Evolutionary conservation across 2,113 vertebrate species (phyloP).

Genomic region (Alethe diademata): DNA sequence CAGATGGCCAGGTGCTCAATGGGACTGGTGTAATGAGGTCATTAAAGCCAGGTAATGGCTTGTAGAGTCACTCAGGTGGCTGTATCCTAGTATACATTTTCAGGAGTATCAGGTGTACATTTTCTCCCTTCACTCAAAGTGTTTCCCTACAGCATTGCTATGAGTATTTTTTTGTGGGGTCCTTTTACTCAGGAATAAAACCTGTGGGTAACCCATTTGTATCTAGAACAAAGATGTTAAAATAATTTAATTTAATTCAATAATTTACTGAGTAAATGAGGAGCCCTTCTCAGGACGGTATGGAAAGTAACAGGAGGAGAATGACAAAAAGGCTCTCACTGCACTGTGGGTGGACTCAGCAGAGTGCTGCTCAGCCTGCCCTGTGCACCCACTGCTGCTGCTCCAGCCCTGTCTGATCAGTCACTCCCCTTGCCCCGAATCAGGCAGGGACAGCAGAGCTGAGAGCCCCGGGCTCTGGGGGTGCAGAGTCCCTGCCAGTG

Average conservation of each 20-base stretch:
- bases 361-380: neutral
- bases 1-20: neutral
- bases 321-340: rapidly evolving
- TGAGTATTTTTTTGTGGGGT: neutral
- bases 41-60: constrained; percentile 89
- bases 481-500: neutral
- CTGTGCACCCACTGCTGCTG: neutral
- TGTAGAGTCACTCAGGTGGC: constrained; percentile 79
- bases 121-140: neutral
- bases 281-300: neutral
- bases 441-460: neutral
- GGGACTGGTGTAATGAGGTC: constrained; percentile 89
- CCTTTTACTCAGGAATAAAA: neutral
- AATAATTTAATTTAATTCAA: neutral
- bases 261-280: neutral
- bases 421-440: rapidly evolving
- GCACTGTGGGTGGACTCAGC: rapidly evolving
- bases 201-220: neutral
- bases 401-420: neutral
- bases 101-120: constrained; percentile 67
- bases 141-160: neutral
- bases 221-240: neutral
- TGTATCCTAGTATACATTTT: constrained; percentile 47
- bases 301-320: neutral
- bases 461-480: neutral